Evolutionary conservation across 2,888 invertebrate genomes (phyloP).

Genomic region (Drosophila tripunctata): DNA sequence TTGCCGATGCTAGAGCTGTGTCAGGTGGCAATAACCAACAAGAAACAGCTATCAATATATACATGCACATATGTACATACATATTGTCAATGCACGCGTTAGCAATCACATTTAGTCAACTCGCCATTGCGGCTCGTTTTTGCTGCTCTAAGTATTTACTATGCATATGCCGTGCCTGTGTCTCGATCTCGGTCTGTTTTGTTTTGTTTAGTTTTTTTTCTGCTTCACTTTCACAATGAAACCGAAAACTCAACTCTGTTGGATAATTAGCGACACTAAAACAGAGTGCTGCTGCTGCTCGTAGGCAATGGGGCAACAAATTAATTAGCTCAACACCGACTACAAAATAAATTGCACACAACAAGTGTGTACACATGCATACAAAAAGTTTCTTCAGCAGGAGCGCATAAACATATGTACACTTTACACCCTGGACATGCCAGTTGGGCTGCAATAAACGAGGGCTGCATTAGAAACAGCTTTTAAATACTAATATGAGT

Average conservation of each 20-base stretch:
- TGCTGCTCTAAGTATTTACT: background rate
- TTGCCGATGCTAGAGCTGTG: conserved; percentile 30
- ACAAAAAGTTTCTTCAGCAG: background rate
- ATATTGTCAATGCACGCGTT: conserved; percentile 33
- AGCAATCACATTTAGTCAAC: conserved; percentile 48
- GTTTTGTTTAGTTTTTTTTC: no score
- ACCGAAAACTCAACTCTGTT: conserved; percentile 58
- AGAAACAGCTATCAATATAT: conserved; percentile 28
- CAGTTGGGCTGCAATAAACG: background rate
- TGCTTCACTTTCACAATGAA: conserved; percentile 65
- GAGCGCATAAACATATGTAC: background rate
- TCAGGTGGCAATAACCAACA: conserved; percentile 46
- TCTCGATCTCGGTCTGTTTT: conserved; percentile 27
- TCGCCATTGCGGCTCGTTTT: conserved; percentile 28
- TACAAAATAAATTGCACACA: conserved; percentile 44
- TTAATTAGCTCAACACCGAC: conserved; percentile 55
- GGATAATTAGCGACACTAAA: conserved; percentile 71
- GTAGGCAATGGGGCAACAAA: conserved; percentile 63
- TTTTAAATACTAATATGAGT: no score
- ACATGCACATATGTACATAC: conserved; percentile 7
- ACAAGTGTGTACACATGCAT: background rate
- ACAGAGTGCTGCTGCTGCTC: conserved; percentile 43
- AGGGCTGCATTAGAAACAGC: background rate
- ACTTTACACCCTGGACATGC: background rate
- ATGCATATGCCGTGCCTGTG: background rate